Percentiles rank a stretch among this genome's conserved stretches.
Evolutionary conservation across 2,113 vertebrate genomes (phyloP).

Genomic region (Vulpes vulpes): DNA sequence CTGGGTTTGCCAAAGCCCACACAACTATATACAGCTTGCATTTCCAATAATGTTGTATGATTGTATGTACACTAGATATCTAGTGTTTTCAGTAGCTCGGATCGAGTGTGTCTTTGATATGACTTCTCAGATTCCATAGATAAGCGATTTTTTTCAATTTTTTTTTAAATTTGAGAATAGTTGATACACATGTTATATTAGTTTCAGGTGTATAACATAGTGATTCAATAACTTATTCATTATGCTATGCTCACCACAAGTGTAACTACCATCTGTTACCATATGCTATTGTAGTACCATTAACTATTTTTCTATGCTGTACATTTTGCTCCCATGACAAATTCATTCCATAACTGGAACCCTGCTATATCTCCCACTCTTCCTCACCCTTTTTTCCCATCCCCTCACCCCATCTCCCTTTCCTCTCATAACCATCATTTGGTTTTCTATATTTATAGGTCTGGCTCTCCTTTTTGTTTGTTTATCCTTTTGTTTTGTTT

Average conservation of each 20-base stretch:
- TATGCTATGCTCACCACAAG: background rate
- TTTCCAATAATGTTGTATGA: background rate
- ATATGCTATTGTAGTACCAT: background rate
- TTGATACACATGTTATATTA: background rate
- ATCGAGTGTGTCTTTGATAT: background rate
- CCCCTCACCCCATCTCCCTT: background rate
- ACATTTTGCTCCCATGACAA: background rate
- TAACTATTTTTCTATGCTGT: background rate
- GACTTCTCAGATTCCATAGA: background rate
- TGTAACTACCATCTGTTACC: background rate
- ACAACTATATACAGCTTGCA: background rate
- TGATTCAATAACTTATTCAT: background rate
- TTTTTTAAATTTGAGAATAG: background rate
- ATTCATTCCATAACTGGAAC: background rate
- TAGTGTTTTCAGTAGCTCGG: background rate
- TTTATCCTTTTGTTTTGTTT: background rate
- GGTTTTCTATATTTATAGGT: background rate
- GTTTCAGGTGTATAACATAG: background rate
- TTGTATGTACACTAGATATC: background rate
- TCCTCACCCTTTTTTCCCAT: background rate
- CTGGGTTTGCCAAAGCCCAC: background rate
- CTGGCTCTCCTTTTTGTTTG: background rate
- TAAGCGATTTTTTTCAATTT: background rate
- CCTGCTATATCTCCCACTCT: background rate
- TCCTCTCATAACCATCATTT: background rate